Evolutionary conservation across 1,140 invertebrate genomes (phyloP), one percentile per base, ranked within the genome.

Genomic region (Chymomyza costata): DNA sequence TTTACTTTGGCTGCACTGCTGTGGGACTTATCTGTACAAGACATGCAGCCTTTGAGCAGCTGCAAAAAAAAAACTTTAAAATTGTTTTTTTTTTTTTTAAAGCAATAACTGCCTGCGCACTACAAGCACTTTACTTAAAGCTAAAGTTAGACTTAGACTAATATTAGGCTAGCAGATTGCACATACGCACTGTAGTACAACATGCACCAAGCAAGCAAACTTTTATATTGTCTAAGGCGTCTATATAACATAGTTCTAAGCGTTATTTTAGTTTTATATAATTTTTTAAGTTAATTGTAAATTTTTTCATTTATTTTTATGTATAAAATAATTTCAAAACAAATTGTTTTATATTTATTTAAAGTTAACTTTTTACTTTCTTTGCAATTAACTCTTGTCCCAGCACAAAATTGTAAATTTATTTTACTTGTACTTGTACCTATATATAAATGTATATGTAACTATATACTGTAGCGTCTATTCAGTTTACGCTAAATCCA

Each of bases 321-420:
- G 21, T 25, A 8, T 25, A 5, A 5, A 25, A 28, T 41, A 17
- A 34, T 38, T 31, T 45, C 11, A 46, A 46, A 37, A 38, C 17
- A 7, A 45, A 28, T 11, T 18, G 18, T 54, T 10, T 45, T 56
- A 37, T 58, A 61, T 65, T 32, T 41, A 37, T 50, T 47, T 53
- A n/a, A n/a, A n/a, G n/a, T 41, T 58, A 25, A 47, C 21, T 56
- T 64, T 30, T 54, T 28, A 52, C 18, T 47, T 52, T 58, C 41
- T 56, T 74, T 56, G 70, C 70, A 74, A 74, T 76, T 76, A 74
- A n/a, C n/a, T 74, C 61, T 76, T 69, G 64, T 80, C 73, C 73
- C 73, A 80, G 73, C 73, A 80, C 73, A 65, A 56, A 66, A 71
- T 68, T 73, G 59, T 57, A 32, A 61, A 57, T 45, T 46, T 59